Evolutionary conservation across 2,113 vertebrate genomes (phyloP), one percentile per base, ranked within the genome.

Genomic region (Raphicerus campestris): DNA sequence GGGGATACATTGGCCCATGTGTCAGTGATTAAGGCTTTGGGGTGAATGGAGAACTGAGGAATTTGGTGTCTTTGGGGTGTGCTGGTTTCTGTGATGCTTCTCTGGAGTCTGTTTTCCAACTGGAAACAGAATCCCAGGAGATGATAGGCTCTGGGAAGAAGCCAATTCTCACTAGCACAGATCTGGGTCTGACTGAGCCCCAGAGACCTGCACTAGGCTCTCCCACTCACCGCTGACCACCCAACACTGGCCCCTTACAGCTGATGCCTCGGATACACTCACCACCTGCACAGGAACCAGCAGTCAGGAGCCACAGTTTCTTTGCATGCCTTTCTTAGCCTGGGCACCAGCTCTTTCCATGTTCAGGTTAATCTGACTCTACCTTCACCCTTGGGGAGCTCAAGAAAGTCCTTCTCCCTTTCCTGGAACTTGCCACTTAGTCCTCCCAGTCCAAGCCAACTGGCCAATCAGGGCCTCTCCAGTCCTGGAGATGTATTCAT

Each of bases 1-100:
- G 75, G 63, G 58, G 89, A 20, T 42, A 3, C 70, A 22, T 22
- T 61, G 82, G 91, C 66, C 94, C 97, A 96, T 85, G 84, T 97
- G 96, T 95, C 89, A 91, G 51, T 75, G 92, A 97, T 96, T 93
- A 97, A 87, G 88, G 94, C 92, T 92, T 90, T 6, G 30, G 84
- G 94, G 97, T 86, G 73, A 83, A 66, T 15, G 80, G 77, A 49
- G 80, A 96, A 63, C 83, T 87, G 81, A 91, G 90, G 96, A 93
- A 93, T 89, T 78, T 89, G 89, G 45, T 86, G 26, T 96, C 63
- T 89, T 88, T 55, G 61, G 93, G 92, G 61, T 82, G 78, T 94
- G 81, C 97, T 95, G 85, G 39, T 96, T 93, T 87, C 19, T 82
- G 9, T 87, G 88, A 0, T 73, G 22, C 53, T 81, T 92, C 81